Evolutionary conservation across 1,140 invertebrate genomes (phyloP), one percentile per base, ranked within the genome.

Genomic region (Trigoniulus corallinus): DNA sequence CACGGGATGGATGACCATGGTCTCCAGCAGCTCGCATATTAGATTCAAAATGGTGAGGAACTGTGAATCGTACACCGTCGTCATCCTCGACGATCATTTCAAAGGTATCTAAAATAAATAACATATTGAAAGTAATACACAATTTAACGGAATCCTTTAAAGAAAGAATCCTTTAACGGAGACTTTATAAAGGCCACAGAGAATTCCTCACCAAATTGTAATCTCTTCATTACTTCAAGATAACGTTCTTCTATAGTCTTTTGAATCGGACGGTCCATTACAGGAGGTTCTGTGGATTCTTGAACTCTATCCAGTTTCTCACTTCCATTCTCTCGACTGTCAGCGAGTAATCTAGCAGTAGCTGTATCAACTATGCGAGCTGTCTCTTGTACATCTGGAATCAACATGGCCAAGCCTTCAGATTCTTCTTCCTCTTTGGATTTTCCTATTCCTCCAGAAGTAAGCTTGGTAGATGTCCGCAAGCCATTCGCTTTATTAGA

Each of bases 21-120:
- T 88, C 84, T 27, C 84, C 84, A 1, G 85, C 81, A n/a, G 82
- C 75, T 56, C 85, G 77, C 54, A 92, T 82, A 57, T 84, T 86
- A 43, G 79, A 79, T 63, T 93, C 88, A 64, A 91, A 96, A 70
- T 93, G 88, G 74, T 94, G 86, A 10, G 86, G 79, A 53, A 93
- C 78, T 1, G 78, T 78, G 66, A 93, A 92, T 55, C 83, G 80
- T 57, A 82, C 81, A 20, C 81, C 81, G 55, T 76, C 78, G 62
- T 77, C 75, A 57, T 77, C 74, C 63, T 92, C 88, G 12, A 76
- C 74, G 52, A 93, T 84, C 82, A 94, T 89, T 64, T 93, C 86
- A 62, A 77, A 89, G 3, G 86, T 87, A 65, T 88, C 88, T 88
- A 63, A 18, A 68, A 67, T 51, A 37, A 58, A n/a, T n/a, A n/a